Evolutionary conservation across 2,797 vertebrate genomes (phyloP), one percentile per base, ranked within the genome.

Genomic region (Ptychobarbus kaznakovi): DNA sequence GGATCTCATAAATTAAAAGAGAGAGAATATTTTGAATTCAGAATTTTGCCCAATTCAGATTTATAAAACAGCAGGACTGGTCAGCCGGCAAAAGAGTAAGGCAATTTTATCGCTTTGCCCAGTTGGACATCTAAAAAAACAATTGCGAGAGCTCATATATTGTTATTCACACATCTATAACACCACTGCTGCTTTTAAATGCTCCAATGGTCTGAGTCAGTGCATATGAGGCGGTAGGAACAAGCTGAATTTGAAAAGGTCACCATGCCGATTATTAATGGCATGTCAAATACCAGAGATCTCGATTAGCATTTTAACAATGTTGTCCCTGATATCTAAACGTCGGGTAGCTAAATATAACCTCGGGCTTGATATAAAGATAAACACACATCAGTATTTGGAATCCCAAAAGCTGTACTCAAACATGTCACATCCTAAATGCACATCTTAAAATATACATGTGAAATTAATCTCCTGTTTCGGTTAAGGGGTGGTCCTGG

Each of bases 171-270:
- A 83, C 66, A 83, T 88, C 66, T 66, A 44, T 53, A 87, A 80
- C 74, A 86, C 63, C 28, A 22, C 87, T 84, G 89, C 90, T 88
- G 44, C 80, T 88, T 92, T 93, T 93, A 92, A 85, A 73, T 90
- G 91, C 91, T 91, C 66, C 80, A 80, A 87, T 92, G 91, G 94
- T 92, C 90, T 84, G 84, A 90, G 90, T 87, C 90, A 84, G 87
- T 86, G 40, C 87, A 90, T 86, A 74, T 82, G 38, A 80, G 86
- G 82, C 75, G 61, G 35, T 75, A 79, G 85, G 87, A 88, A 89
- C 86, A 89, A 88, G 81, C 49, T 73, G 72, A 83, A 84, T 91
- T 89, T 91, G 83, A 89, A 92, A 91, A 91, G 90, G 91, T 92
- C 89, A 91, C 86, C 61, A 80, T 84, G 46, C 84, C 80, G 85